Evolutionary conservation across 2,113 vertebrate genomes (phyloP).

Genomic region (Vanacampus margaritifer): DNA sequence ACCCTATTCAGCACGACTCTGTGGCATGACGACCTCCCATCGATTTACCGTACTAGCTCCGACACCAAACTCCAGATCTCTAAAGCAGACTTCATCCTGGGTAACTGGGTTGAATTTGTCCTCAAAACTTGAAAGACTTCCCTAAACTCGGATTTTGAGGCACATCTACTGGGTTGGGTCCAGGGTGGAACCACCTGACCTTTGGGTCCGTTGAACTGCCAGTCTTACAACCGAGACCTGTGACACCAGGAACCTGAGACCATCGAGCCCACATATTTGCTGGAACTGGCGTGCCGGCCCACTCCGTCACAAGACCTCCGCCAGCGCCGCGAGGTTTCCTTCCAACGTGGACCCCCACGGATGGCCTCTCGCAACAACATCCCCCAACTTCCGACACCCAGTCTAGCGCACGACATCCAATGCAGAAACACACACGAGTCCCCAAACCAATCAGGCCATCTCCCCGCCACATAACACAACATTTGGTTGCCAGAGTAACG

Average conservation of each 20-base stretch:
- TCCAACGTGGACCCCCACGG: background rate
- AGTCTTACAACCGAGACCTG: background rate
- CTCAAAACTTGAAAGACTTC: too few species aligned
- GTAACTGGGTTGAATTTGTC: background rate
- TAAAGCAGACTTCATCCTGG: background rate
- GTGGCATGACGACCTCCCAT: background rate
- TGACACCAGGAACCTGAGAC: background rate
- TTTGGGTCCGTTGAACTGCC: background rate
- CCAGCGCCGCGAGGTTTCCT: background rate
- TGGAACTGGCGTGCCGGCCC: background rate
- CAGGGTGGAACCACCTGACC: background rate
- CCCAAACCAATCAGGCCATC: slow-evolving; percentile 51
- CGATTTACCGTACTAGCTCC: background rate
- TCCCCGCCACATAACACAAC: slow-evolving; percentile 54
- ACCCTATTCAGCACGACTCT: background rate
- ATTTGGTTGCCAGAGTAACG: slow-evolving; percentile 50
- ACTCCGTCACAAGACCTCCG: background rate
- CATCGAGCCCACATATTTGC: too few species aligned
- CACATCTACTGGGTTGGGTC: background rate
- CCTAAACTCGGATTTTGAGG: background rate
- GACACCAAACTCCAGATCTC: background rate
- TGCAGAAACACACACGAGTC: slow-evolving; percentile 32
- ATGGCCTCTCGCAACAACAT: background rate
- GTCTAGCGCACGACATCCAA: background rate
- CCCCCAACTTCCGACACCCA: background rate